phyloP scores from a whole-genome alignment of 2,113 vertebrate genomes.

The Macrotus californicus region DNA sequence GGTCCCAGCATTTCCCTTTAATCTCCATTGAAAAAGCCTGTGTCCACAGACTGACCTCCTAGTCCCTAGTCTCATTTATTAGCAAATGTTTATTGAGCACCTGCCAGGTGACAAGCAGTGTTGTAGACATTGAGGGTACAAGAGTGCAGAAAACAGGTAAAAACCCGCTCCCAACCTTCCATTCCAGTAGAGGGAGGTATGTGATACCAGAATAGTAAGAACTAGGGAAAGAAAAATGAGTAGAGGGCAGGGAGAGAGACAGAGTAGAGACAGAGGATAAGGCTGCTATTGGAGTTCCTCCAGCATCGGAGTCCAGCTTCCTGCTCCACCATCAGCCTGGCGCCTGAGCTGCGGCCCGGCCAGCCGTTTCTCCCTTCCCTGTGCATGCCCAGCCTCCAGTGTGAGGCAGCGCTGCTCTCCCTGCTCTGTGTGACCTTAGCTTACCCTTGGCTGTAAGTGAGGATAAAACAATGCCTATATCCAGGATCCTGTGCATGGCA shows the following conservation, averaged over 20 bases:
- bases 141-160: background rate
- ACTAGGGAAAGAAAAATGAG: background rate
- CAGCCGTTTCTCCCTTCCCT: fast-evolving
- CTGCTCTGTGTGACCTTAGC: background rate
- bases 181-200: background rate
- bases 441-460: background rate
- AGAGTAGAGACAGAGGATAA: background rate
- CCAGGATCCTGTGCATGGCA: too few species aligned
- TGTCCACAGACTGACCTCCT: background rate
- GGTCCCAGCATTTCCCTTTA: background rate
- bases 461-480: too few species aligned
- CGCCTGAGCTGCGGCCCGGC: too few species aligned
- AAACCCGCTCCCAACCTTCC: background rate
- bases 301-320: fast-evolving
- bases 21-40: background rate
- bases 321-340: too few species aligned
- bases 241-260: too few species aligned
- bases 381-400: fast-evolving
- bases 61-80: background rate
- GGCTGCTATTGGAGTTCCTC: background rate
- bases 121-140: background rate
- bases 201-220: background rate
- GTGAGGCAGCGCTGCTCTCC: background rate
- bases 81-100: background rate
- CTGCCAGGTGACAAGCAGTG: background rate